These are phyloP conservation scores for Orthosia gracilis DNA, from an alignment of 2,888 invertebrate genomes.

Conservation along the genomic window DNA sequence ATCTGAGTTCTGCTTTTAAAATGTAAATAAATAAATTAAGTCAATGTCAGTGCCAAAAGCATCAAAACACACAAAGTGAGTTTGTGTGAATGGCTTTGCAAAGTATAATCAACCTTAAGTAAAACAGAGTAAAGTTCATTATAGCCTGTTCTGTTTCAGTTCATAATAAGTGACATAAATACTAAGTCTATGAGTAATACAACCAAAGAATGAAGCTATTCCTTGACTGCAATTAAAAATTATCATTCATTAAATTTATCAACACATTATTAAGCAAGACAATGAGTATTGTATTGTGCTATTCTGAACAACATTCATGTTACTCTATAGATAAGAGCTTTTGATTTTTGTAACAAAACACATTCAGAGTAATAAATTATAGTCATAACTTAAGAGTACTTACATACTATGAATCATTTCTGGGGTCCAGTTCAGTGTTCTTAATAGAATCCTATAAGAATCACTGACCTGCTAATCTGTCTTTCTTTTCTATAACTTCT, in stretches of 20 bases:
- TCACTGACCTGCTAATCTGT: background rate
- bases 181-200: constrained; percentile 38
- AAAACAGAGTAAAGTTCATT: rapidly evolving
- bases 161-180: background rate
- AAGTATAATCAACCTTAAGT: constrained; percentile 26
- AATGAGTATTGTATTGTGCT: constrained; percentile 59
- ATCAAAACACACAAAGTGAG: constrained; percentile 5
- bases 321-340: constrained; percentile 43
- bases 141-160: background rate
- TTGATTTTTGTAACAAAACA: constrained; percentile 3
- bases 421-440: too few relatives aligned
- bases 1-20: background rate
- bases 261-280: constrained; percentile 64
- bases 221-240: constrained; percentile 50
- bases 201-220: constrained; percentile 25
- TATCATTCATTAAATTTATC: constrained; percentile 57
- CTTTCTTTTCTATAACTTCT: background rate
- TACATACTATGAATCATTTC: too few relatives aligned
- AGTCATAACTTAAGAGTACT: too few relatives aligned
- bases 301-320: constrained; percentile 32
- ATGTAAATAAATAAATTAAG: background rate
- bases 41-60: constrained; percentile 6
- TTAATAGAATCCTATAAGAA: background rate
- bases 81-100: background rate
- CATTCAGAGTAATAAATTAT: too few relatives aligned